phyloP scores from a whole-genome alignment of 1,140 invertebrate species.

The Drosophila lini region DNA sequence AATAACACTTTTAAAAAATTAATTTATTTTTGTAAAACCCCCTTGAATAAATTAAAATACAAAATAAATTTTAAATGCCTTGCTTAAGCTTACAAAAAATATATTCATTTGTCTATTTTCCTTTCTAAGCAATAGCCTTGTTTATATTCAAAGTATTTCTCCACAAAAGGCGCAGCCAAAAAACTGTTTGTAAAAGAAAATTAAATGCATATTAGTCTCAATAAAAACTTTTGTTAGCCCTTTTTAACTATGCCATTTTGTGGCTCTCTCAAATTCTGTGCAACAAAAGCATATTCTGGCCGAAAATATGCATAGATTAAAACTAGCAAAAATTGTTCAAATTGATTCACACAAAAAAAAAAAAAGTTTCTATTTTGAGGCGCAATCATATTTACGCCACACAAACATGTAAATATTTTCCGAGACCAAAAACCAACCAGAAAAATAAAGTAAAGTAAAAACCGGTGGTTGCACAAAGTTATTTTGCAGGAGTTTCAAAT shows the following conservation, averaged over 20 bases:
- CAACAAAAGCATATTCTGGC: slow-evolving; percentile 2
- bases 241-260: slow-evolving; percentile 18
- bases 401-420: slow-evolving; percentile 39
- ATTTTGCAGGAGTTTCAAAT: slow-evolving; percentile 39
- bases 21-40: not conserved
- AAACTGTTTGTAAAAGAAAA: not conserved
- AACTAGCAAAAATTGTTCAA: slow-evolving; percentile 25
- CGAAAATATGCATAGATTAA: slow-evolving; percentile 25
- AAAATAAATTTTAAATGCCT: not conserved
- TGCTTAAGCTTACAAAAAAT: not conserved
- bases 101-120: not conserved
- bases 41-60: not conserved
- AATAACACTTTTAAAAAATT: not conserved
- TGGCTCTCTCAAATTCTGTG: not conserved
- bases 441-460: not conserved
- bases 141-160: not conserved
- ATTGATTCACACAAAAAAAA: slow-evolving; percentile 10
- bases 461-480: slow-evolving; percentile 11
- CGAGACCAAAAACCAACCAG: slow-evolving; percentile 1
- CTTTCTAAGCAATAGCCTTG: not conserved
- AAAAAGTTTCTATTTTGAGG: slow-evolving; percentile 23
- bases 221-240: slow-evolving; percentile 3
- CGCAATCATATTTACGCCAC: slow-evolving; percentile 17
- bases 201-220: slow-evolving; percentile 8
- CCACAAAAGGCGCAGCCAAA: not conserved